phyloP scores from a whole-genome alignment of 2,113 vertebrate genomes.

The Promerops cafer region DNA sequence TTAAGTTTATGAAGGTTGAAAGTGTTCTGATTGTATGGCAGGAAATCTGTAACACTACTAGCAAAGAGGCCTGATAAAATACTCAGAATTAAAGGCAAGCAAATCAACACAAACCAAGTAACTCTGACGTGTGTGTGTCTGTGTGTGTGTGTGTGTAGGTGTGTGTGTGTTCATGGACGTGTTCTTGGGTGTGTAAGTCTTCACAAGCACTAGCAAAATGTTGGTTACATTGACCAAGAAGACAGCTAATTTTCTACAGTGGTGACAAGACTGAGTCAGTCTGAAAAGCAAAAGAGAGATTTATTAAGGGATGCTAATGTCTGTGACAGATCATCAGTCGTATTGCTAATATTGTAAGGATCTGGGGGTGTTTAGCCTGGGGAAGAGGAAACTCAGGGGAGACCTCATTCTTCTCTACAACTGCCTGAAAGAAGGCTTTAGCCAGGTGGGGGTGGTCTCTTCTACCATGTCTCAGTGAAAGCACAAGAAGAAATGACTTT shows the following conservation, averaged over 20 bases:
- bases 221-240: not conserved
- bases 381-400: not conserved
- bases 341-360: not conserved
- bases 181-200: not conserved
- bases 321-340: not conserved
- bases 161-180: rapidly evolving
- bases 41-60: not conserved
- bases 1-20: not conserved
- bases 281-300: not conserved
- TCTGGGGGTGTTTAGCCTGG: not conserved
- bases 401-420: not conserved
- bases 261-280: not conserved
- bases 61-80: not conserved
- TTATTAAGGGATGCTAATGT: not conserved
- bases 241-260: not conserved
- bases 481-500: not conserved
- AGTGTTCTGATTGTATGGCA: not conserved
- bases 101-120: not conserved
- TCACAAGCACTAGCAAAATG: not conserved
- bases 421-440: not conserved
- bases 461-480: not conserved
- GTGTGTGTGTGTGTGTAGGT: no score
- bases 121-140: rapidly evolving
- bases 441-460: not conserved
- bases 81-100: not conserved